These are phyloP conservation scores for Orientallactaga sibirica DNA, from an alignment of 2,797 vertebrate species.

Conservation along the genomic window DNA sequence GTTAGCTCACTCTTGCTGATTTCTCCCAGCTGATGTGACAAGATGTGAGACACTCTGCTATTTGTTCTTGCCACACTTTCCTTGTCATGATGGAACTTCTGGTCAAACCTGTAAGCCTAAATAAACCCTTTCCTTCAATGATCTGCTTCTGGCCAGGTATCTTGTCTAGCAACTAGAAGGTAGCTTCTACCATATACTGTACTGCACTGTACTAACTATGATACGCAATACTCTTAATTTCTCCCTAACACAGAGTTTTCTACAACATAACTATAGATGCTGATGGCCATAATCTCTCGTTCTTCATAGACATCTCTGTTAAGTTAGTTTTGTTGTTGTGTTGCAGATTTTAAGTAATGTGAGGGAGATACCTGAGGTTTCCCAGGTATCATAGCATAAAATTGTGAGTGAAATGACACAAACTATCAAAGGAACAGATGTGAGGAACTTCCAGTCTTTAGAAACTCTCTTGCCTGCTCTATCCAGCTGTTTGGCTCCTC, in stretches of 20 bases:
- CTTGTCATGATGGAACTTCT: too few species aligned
- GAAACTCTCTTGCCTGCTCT: constrained; percentile 4
- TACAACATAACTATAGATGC: neutral
- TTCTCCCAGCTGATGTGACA: too few species aligned
- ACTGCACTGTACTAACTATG: neutral
- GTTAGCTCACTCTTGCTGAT: too few species aligned
- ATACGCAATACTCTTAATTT: neutral
- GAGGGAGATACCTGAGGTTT: neutral
- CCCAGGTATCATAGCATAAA: neutral
- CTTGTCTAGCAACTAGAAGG: too few species aligned
- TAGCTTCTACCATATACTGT: too few species aligned
- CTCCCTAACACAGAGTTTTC: neutral
- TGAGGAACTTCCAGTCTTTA: constrained; percentile 26
- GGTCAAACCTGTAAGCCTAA: too few species aligned
- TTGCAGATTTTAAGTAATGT: neutral
- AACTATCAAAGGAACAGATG: constrained; percentile 13
- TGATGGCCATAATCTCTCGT: neutral
- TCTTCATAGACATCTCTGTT: neutral
- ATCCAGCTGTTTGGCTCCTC: constrained; percentile 42
- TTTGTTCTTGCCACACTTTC: too few species aligned
- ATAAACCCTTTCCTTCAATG: too few species aligned
- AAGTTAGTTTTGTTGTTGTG: neutral
- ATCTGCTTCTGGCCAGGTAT: too few species aligned
- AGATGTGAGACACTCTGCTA: too few species aligned
- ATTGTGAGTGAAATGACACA: neutral